These are phyloP conservation scores for Euwallacea fornicatus DNA, from an alignment of 1,140 invertebrate species.

Conservation along the genomic window DNA sequence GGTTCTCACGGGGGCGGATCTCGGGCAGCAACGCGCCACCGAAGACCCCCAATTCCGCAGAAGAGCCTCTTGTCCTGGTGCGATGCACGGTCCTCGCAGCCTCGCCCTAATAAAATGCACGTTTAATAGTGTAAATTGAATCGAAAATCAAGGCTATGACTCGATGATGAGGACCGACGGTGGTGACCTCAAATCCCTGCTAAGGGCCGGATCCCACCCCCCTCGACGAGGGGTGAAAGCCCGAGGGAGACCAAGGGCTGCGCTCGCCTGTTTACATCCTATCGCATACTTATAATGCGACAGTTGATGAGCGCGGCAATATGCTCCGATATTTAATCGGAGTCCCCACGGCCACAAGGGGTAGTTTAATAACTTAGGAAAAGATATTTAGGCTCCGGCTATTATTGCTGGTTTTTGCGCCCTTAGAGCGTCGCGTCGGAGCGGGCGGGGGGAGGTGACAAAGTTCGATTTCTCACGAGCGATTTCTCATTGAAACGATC, in stretches of 20 bases:
- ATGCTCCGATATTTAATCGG: slow-evolving; percentile 49
- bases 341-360: slow-evolving; percentile 35
- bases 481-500: slow-evolving; percentile 6
- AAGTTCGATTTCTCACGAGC: too few species aligned
- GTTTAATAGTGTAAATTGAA: slow-evolving; percentile 48
- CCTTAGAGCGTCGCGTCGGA: too few species aligned
- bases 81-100: slow-evolving; percentile 1
- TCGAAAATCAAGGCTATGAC: slow-evolving; percentile 49
- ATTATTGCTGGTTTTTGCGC: neutral
- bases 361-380: slow-evolving; percentile 14
- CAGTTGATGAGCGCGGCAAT: slow-evolving; percentile 55
- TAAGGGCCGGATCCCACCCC: slow-evolving; percentile 43
- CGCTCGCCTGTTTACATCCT: slow-evolving; percentile 51
- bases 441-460: too few species aligned
- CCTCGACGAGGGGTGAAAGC: slow-evolving; percentile 23
- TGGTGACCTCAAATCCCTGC: slow-evolving; percentile 51
- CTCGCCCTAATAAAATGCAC: slow-evolving; percentile 44
- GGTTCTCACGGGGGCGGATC: neutral
- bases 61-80: too few species aligned
- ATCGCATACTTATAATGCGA: slow-evolving; percentile 54
- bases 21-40: too few species aligned
- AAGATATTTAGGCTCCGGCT: neutral
- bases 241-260: slow-evolving; percentile 36
- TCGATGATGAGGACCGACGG: slow-evolving; percentile 52
- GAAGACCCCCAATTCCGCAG: neutral